These are phyloP conservation scores for Leptura quadrifasciata DNA, from an alignment of 2,888 invertebrate genomes.

Conservation along the genomic window DNA sequence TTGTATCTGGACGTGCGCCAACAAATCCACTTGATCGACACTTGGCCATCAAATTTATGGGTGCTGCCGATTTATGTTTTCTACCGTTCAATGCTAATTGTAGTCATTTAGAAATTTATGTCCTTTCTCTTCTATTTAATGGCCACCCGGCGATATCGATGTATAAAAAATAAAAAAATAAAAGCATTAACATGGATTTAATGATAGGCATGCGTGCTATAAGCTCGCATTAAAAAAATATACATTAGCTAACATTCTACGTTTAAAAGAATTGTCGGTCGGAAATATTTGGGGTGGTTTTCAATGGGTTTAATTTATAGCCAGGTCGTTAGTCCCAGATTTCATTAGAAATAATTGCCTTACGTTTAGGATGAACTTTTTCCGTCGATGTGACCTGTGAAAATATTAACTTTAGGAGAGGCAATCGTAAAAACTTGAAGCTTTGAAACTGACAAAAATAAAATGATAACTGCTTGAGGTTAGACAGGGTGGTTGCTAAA, in stretches of 20 bases:
- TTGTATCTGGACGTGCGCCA: constrained; percentile 58
- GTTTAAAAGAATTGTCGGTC: constrained; percentile 38
- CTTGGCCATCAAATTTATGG: constrained; percentile 65
- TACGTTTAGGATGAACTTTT: not conserved
- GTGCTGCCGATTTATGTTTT: constrained; percentile 61
- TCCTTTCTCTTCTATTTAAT: constrained; percentile 60
- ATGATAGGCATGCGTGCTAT: constrained; percentile 44
- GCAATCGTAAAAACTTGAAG: no score
- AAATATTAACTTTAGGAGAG: not conserved
- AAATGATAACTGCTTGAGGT: no score
- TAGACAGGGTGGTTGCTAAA: no score
- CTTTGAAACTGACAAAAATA: no score
- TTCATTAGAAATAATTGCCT: not conserved
- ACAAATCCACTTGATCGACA: constrained; percentile 64
- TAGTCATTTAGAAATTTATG: constrained; percentile 65
- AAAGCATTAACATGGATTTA: constrained; percentile 41
- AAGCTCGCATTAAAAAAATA: not conserved
- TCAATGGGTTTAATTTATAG: not conserved
- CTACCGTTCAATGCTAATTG: constrained; percentile 65
- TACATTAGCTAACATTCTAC: not conserved
- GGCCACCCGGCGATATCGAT: constrained; percentile 48
- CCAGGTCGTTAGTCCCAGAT: not conserved
- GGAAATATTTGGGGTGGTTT: not conserved
- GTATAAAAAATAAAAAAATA: constrained; percentile 38
- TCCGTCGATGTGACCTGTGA: not conserved